A percentile compares a stretch with the other conserved stretches of the same genome.
phyloP scores from a whole-genome alignment of 2,113 vertebrate genomes.

The Paedocypris sp. region DNA sequence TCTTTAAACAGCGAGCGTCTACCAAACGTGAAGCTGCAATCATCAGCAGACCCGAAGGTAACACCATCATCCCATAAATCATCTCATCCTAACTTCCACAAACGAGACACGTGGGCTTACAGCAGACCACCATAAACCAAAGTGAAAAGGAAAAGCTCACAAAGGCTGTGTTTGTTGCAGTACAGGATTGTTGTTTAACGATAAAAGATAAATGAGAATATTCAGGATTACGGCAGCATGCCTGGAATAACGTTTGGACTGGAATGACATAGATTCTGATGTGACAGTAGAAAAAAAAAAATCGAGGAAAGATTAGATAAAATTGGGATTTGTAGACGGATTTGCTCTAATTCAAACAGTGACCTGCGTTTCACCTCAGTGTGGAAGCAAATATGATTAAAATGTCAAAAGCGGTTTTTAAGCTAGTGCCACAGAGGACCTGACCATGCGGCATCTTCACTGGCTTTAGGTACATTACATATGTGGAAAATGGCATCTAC shows the following conservation, averaged over 20 bases:
- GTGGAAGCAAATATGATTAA: background rate
- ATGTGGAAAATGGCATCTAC: no score
- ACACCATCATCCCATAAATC: background rate
- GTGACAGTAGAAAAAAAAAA: no score
- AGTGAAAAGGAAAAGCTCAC: no score
- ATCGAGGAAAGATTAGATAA: background rate
- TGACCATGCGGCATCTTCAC: background rate
- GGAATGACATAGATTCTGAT: no score
- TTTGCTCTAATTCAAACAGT: constrained; percentile 6
- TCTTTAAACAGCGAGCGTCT: background rate
- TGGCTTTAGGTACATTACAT: no score
- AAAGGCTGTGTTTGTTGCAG: no score
- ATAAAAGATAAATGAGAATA: no score
- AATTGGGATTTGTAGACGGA: constrained; percentile 11
- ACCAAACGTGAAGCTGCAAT: background rate
- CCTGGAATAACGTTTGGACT: background rate
- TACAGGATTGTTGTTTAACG: no score
- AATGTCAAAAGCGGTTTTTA: background rate
- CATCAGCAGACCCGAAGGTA: background rate
- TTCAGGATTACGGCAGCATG: background rate
- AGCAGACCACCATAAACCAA: no score
- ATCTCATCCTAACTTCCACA: background rate
- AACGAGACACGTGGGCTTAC: no score
- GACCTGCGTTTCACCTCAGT: constrained; percentile 1
- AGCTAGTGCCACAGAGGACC: background rate